A percentile compares a stretch with the other conserved stretches of the same genome.
These are phyloP conservation scores for Poliocrania exsul DNA, from an alignment of 2,797 vertebrate genomes.

Conservation along the genomic window DNA sequence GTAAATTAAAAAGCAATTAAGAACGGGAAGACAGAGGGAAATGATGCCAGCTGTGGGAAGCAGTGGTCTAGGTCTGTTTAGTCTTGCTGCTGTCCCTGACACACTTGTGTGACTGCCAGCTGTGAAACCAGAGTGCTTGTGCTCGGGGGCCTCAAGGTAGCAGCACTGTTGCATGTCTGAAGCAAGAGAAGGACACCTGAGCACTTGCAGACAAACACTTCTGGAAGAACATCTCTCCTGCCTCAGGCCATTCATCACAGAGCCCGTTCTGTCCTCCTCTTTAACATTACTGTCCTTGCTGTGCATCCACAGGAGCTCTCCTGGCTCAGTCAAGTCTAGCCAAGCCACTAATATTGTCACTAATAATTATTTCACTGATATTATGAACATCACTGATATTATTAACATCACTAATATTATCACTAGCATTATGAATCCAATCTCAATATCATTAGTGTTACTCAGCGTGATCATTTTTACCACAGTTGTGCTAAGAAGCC, in stretches of 20 bases:
- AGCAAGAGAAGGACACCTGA: background rate
- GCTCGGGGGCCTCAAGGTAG: constrained; percentile 27
- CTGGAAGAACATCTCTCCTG: background rate
- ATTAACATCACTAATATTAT: background rate
- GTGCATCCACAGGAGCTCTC: background rate
- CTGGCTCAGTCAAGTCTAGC: background rate
- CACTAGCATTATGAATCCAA: background rate
- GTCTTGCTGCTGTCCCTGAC: background rate
- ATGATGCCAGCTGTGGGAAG: constrained; percentile 2
- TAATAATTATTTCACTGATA: background rate
- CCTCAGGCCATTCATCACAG: background rate
- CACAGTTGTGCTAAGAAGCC: background rate
- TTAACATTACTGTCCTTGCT: background rate
- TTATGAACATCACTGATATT: background rate
- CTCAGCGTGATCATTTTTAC: background rate
- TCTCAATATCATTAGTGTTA: background rate
- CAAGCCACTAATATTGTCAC: background rate
- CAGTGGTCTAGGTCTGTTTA: background rate
- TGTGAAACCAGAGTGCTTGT: constrained; percentile 8
- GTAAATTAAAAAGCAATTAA: constrained; percentile 40
- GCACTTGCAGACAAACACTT: background rate
- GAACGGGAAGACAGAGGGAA: background rate
- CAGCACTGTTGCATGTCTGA: constrained; percentile 30
- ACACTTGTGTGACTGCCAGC: background rate
- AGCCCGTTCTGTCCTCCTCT: background rate